These are phyloP conservation scores for Cossypha heuglini DNA, from an alignment of 2,797 vertebrate species.

Conservation along the genomic window DNA sequence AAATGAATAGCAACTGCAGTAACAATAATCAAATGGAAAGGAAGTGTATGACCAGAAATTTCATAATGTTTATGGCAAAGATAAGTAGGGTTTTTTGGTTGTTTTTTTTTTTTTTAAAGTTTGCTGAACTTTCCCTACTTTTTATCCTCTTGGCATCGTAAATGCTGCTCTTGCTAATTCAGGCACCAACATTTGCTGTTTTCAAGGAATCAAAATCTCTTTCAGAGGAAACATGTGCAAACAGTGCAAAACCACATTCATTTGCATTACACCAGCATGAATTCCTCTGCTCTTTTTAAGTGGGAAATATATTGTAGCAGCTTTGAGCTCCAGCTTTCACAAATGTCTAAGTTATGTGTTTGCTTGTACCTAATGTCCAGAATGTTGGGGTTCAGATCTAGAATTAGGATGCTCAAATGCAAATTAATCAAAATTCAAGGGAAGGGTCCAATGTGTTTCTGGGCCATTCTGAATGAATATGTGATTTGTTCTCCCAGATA, in stretches of 20 bases:
- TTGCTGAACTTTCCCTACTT: neutral
- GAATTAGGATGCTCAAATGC: neutral
- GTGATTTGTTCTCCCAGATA: neutral
- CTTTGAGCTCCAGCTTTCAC: neutral
- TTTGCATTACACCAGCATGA: neutral
- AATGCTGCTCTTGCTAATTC: neutral
- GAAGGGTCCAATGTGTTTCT: neutral
- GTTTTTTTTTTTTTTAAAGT: neutral
- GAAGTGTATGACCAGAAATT: neutral
- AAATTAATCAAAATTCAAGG: neutral
- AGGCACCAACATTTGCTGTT: neutral
- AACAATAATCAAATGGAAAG: neutral
- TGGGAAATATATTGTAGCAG: neutral
- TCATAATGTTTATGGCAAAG: neutral
- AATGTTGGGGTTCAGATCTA: neutral
- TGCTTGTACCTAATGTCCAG: neutral
- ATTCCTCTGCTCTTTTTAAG: neutral
- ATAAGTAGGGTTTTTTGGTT: neutral
- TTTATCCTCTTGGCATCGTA: neutral
- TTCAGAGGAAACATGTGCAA: neutral
- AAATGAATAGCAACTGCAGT: neutral
- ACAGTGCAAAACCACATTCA: neutral
- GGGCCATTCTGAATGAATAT: neutral
- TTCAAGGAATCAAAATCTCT: neutral
- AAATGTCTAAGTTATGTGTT: neutral